These are phyloP conservation scores for Tromatobia lineatoria DNA, from an alignment of 2,888 invertebrate species.

Conservation along the genomic window DNA sequence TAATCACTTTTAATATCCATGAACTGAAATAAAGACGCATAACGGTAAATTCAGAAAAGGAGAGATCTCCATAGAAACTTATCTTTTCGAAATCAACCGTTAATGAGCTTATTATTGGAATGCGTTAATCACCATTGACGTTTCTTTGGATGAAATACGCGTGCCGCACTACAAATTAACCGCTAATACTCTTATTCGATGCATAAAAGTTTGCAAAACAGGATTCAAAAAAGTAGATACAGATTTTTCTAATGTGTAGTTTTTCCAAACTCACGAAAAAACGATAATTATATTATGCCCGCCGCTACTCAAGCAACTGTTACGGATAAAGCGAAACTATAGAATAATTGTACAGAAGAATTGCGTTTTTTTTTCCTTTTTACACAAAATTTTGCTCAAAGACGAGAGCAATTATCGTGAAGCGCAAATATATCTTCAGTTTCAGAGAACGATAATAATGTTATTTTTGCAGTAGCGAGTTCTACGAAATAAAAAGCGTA, in stretches of 20 bases:
- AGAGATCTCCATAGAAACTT: too few species aligned
- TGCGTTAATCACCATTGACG: too few species aligned
- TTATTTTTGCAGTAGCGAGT: conserved; percentile 3
- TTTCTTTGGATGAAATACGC: too few species aligned
- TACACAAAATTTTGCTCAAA: conserved; percentile 5
- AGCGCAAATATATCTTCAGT: conserved; percentile 39
- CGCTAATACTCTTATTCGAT: too few species aligned
- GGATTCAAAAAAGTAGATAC: too few species aligned
- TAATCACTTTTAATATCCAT: too few species aligned
- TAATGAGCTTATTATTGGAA: too few species aligned
- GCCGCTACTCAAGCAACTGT: not conserved
- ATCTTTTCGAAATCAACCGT: too few species aligned
- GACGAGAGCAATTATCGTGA: conserved; percentile 11
- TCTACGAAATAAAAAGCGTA: not conserved
- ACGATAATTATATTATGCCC: not conserved
- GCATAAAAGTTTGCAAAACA: too few species aligned
- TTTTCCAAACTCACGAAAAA: not conserved
- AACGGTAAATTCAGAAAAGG: too few species aligned
- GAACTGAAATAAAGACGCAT: too few species aligned
- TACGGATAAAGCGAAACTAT: not conserved
- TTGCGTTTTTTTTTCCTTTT: not conserved
- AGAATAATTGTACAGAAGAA: not conserved
- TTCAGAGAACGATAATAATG: conserved; percentile 21
- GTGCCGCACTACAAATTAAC: too few species aligned
- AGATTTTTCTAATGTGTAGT: not conserved